Base-by-base conservation (phyloP, 2,888 invertebrate genomes). In the Eupithecia dodoneata region DNA sequence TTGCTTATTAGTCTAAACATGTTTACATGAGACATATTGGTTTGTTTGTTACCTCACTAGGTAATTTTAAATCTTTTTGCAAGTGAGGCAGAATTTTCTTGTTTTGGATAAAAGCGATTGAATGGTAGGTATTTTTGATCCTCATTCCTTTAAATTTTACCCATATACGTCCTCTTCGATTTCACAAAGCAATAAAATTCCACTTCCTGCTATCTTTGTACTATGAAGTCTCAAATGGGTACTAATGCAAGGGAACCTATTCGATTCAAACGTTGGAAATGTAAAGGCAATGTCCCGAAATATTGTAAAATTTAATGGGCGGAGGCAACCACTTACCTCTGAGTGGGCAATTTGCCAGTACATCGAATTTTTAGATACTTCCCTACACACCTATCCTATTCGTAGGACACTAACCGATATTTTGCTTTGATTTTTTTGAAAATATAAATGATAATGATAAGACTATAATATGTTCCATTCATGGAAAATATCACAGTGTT, bases 301-400 rank as follows among this genome's bases (percentile, higher is more conserved):
- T 72, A 30, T 70, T 75, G 72, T 72, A 74, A 73, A 75, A 75
- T 75, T n/a, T 75, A 73, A 75, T 75, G 71, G 71, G 44, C 63
- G 44, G 44, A 72, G 70, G 42, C 73, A 66, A 70, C 45, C 44
- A 42, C 66, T 75, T 71, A 73, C 55, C 66, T 78, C 30, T 4
- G 47, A 55, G 45, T 55, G 70, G 77, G 75, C 77, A 77, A 70
- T 72, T 71, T 75, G 75, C 75, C 75, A 78, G 47, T 59, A 72
- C 63, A 45, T 18, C 7, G 41, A 66, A 67, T 49, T 41, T 76
- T 73, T 66, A 15, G 41, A 65, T 65, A 41, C 12, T 13, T 65
- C 1, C 15, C 9, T 55, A 55, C n/a, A 18, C n/a, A 9, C 18
- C 9, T 59, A 59, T 9, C n/a, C 3, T 59, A 59, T 6, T 52